A percentile compares a stretch with the other conserved stretches of the same genome.
Evolutionary conservation across 1,140 invertebrate genomes (phyloP).

Genomic region (Drosophila tani): DNA sequence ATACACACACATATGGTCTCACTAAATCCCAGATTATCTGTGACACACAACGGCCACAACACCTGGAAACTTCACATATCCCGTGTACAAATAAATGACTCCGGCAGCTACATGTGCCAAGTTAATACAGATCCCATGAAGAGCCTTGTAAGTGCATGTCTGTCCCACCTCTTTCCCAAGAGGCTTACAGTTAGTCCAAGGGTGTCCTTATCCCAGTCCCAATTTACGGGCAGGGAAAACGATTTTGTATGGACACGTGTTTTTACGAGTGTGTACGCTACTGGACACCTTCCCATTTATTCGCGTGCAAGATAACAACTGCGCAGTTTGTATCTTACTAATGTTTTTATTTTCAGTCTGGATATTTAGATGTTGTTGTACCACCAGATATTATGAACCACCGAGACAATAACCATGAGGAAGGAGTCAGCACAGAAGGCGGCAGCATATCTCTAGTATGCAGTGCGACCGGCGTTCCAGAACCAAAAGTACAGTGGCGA

Average conservation of each 20-base stretch:
- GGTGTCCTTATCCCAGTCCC: conserved; percentile 3
- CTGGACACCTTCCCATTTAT: neutral
- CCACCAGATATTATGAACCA: conserved; percentile 93
- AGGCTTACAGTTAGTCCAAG: conserved; percentile 22
- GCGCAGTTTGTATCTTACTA: neutral
- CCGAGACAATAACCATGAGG: conserved; percentile 84
- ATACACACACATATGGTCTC: conserved; percentile 96
- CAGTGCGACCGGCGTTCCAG: conserved; percentile 91
- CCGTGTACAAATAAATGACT: conserved; percentile 95
- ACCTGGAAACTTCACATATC: conserved; percentile 95
- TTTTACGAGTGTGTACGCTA: neutral
- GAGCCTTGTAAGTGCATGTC: conserved; percentile 89
- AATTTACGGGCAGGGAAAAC: neutral
- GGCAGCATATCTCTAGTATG: conserved; percentile 91
- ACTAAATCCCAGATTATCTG: conserved; percentile 92
- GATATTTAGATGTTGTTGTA: conserved; percentile 92
- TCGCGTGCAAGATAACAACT: neutral
- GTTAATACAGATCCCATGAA: conserved; percentile 96
- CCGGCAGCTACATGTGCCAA: conserved; percentile 96
- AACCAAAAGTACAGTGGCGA: conserved; percentile 90
- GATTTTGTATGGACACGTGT: neutral
- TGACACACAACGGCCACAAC: conserved; percentile 96
- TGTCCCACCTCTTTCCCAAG: conserved; percentile 1
- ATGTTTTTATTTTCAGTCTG: conserved; percentile 87
- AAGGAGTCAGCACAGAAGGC: conserved; percentile 90